Evolutionary conservation across 2,888 invertebrate species (phyloP).

Genomic region (Disparrhopalites patrizii): DNA sequence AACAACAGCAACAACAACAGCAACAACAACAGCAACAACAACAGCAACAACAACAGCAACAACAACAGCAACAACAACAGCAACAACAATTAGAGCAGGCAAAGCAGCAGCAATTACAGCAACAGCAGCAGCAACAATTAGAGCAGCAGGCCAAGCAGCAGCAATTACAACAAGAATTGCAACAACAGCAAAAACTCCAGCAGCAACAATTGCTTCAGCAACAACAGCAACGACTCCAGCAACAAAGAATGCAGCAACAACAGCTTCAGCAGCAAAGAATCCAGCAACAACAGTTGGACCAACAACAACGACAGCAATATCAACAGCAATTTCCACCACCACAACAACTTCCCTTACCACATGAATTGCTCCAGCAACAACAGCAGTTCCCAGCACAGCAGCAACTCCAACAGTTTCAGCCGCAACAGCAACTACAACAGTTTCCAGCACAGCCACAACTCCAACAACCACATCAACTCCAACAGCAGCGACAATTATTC

Average conservation of each 20-base stretch:
- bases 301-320: neutral
- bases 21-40: constrained; percentile 20
- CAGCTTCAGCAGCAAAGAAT: neutral
- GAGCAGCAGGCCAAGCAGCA: constrained; percentile 1
- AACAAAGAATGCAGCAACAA: neutral
- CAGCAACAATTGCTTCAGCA: neutral
- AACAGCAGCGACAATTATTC: neutral
- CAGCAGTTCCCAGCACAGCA: constrained; percentile 27
- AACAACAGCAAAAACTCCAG: constrained; percentile 5
- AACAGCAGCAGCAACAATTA: constrained; percentile 22
- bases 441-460: neutral
- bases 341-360: neutral
- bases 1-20: constrained; percentile 25
- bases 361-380: neutral
- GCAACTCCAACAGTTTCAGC: constrained; percentile 6
- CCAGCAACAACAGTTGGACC: constrained; percentile 7
- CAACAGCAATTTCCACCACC: neutral
- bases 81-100: constrained; percentile 21
- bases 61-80: constrained; percentile 1
- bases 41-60: constrained; percentile 10
- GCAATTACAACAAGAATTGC: neutral
- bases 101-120: constrained; percentile 20
- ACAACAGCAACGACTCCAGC: constrained; percentile 9
- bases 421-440: neutral
- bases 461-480: constrained; percentile 12